These are phyloP conservation scores for Xestia sexstrigata DNA, from an alignment of 2,888 invertebrate genomes.

Conservation along the genomic window DNA sequence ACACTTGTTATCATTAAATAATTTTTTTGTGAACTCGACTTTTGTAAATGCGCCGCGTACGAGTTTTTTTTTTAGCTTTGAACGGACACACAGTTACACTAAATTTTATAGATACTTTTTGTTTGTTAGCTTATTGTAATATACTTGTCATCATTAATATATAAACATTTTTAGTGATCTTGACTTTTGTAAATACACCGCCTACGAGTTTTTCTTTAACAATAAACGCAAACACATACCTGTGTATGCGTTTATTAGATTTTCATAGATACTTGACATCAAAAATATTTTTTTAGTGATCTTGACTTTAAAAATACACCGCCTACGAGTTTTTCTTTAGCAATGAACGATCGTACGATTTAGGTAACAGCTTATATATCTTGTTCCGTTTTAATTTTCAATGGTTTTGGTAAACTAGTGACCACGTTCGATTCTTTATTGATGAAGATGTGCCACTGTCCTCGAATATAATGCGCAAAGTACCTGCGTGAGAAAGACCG, in stretches of 20 bases:
- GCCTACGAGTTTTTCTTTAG: conserved; percentile 42
- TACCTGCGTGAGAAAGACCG: not conserved
- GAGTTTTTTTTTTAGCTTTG: too few relatives aligned
- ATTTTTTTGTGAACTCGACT: too few relatives aligned
- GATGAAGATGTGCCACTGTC: conserved; percentile 11
- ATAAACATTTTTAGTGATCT: too few relatives aligned
- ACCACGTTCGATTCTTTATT: conserved; percentile 4
- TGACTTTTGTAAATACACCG: too few relatives aligned
- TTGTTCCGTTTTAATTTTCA: conserved; percentile 1
- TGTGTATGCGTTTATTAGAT: too few relatives aligned
- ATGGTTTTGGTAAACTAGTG: not conserved
- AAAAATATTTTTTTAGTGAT: not conserved
- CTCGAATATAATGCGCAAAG: conserved; percentile 8
- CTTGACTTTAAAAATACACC: conserved; percentile 11
- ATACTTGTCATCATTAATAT: not conserved
- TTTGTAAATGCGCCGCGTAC: too few relatives aligned
- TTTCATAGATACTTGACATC: not conserved
- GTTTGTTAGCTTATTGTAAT: too few relatives aligned
- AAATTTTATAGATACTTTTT: too few relatives aligned
- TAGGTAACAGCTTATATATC: not conserved
- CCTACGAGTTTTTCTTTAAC: too few relatives aligned
- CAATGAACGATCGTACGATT: conserved; percentile 29
- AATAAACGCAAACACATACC: not conserved
- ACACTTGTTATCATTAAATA: not conserved
- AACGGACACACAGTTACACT: not conserved